A percentile compares a stretch with the other conserved stretches of the same genome.
Evolutionary conservation across 2,797 vertebrate genomes (phyloP).

Genomic region (Squalus acanthias): DNA sequence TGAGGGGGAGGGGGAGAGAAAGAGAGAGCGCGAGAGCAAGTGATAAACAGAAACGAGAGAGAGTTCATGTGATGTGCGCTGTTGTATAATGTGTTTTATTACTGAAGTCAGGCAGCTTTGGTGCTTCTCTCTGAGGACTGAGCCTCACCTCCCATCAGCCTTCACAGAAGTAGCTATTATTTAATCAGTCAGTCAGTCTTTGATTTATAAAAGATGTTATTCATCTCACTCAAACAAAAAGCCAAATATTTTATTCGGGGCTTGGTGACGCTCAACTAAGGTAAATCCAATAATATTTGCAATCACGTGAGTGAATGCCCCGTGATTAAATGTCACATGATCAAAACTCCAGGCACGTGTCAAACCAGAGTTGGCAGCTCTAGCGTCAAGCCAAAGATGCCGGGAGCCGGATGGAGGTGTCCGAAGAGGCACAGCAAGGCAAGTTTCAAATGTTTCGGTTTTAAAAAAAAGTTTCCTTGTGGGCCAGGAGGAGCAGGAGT

Average conservation of each 20-base stretch:
- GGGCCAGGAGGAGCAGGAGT: not conserved
- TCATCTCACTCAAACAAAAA: not conserved
- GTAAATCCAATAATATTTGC: not conserved
- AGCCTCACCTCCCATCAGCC: not conserved
- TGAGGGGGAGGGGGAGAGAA: no score
- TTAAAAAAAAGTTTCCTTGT: not conserved
- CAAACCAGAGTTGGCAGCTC: not conserved
- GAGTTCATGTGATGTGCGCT: not conserved
- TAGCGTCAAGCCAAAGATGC: not conserved
- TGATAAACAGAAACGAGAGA: not conserved
- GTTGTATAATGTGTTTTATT: not conserved
- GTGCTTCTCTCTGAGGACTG: not conserved
- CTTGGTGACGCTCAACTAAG: not conserved
- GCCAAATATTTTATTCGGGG: not conserved
- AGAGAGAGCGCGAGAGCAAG: no score
- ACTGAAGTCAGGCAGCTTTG: not conserved
- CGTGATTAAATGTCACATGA: not conserved
- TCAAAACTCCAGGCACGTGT: not conserved
- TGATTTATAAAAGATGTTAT: not conserved
- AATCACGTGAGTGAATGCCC: not conserved
- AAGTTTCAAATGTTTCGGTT: not conserved
- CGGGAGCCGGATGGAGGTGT: not conserved
- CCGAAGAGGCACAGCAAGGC: not conserved
- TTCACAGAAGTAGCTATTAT: not conserved
- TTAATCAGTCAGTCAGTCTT: not conserved